Base-by-base conservation (phyloP, 2,888 invertebrate genomes). In the Tenthredo distinguenda region DNA sequence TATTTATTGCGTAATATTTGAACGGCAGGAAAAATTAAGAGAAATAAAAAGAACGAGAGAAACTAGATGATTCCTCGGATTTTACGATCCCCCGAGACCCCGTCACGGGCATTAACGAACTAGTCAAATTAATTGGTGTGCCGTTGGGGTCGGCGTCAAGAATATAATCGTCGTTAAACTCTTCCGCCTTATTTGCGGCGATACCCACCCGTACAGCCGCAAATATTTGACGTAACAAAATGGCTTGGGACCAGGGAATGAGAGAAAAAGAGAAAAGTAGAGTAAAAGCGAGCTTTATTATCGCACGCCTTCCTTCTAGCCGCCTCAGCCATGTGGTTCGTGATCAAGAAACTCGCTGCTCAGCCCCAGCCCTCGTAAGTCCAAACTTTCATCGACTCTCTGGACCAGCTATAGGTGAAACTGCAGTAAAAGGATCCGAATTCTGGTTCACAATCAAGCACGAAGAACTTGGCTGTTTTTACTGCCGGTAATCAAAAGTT, bases 91-190 rank as follows among this genome's bases (percentile, higher is more conserved):
- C 5, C 68, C 68, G 18, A 31, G 18, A 55, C 50, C 18, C 31
- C 50, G 47, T 5, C 26, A 21, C 21, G 40, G 40, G 31, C 31
- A 3, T 26, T 55, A 34, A 77, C 34, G 77, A 77, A 55, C 55
- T 6, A 26, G 18, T 50, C 5, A n/a, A 77, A 77, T 77, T 77
- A 55, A 77, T 77, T 77, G 77, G 34, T 31, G 5, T 34, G 4
- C 37, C 31, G 18, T 15, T 68, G 5, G 68, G 34, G 5, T 18
- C 5, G 68, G 50, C 77, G 55, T 50, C 15, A 55, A 5, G 55
- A 50, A 55, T 21, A 74, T 21, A 55, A 55, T 77, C 55, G 55
- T 77, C 77, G 77, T 77, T 77, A 77, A 77, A 77, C 77, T 77
- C 77, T 77, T 77, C 77, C 77, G 34, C 77, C 34, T 77, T 40